Evolutionary conservation across 2,113 vertebrate genomes (phyloP).

Genomic region (Lipotes vexillifer): DNA sequence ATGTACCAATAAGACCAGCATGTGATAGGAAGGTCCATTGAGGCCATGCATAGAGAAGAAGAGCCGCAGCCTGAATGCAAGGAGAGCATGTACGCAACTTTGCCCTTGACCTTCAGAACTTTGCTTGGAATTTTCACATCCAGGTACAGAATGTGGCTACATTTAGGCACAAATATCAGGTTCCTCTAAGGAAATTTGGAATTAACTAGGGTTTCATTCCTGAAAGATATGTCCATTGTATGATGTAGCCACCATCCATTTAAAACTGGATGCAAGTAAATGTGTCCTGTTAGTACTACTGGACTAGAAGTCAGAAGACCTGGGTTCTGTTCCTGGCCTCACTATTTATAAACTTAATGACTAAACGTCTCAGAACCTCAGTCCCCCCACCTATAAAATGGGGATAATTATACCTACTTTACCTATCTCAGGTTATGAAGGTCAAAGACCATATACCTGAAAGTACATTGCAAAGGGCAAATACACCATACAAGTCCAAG

Average conservation of each 20-base stretch:
- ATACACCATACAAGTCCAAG: not conserved
- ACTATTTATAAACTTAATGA: not conserved
- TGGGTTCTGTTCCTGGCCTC: not conserved
- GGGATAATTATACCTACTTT: not conserved
- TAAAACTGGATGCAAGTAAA: not conserved
- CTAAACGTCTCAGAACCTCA: not conserved
- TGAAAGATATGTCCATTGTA: not conserved
- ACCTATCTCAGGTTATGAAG: not conserved
- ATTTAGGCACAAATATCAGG: not conserved
- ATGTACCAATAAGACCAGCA: not conserved
- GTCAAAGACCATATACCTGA: not conserved
- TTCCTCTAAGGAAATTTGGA: not conserved
- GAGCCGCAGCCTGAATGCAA: not conserved
- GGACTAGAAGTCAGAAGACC: not conserved
- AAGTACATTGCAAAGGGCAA: not conserved
- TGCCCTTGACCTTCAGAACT: slow-evolving; percentile 2
- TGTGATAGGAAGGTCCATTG: not conserved
- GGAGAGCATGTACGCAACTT: not conserved
- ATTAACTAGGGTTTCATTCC: not conserved
- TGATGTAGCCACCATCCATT: not conserved
- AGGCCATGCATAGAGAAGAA: not conserved
- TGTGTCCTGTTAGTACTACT: not conserved
- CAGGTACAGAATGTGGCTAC: not conserved
- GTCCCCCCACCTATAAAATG: not conserved
- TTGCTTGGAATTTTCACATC: not conserved